Percentiles rank a stretch among this genome's conserved stretches.
These are phyloP conservation scores for Rhinogobio ventralis DNA, from an alignment of 2,797 vertebrate genomes.

Conservation along the genomic window DNA sequence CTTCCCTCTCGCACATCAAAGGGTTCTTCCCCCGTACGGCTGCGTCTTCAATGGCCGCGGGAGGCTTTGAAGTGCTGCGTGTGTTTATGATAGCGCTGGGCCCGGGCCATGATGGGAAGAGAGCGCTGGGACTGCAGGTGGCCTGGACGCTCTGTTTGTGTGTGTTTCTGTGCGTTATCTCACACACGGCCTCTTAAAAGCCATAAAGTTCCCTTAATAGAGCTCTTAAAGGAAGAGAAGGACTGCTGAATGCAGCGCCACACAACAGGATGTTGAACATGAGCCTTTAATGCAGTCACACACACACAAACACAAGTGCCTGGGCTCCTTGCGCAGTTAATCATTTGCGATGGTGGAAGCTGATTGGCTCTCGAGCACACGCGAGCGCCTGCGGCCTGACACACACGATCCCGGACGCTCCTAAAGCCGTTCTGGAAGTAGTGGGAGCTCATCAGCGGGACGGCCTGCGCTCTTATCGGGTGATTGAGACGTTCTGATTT, in stretches of 20 bases:
- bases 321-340: not conserved
- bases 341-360: not conserved
- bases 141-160: constrained; percentile 48
- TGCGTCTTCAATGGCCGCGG: constrained; percentile 57
- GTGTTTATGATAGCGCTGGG: constrained; percentile 71
- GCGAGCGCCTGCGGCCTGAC: constrained; percentile 60
- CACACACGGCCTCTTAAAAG: constrained; percentile 16
- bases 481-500: constrained; percentile 76
- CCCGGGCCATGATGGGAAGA: constrained; percentile 64
- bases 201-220: constrained; percentile 33
- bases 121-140: constrained; percentile 66
- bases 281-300: not conserved
- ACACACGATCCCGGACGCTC: constrained; percentile 70
- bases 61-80: constrained; percentile 63
- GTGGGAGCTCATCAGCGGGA: constrained; percentile 79
- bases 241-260: not conserved
- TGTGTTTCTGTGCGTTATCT: constrained; percentile 55
- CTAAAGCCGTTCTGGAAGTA: constrained; percentile 79
- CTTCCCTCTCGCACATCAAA: constrained; percentile 47
- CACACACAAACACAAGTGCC: not conserved
- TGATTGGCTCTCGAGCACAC: not conserved
- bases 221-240: constrained; percentile 18
- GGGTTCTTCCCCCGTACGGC: constrained; percentile 22
- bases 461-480: constrained; percentile 76
- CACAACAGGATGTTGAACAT: constrained; percentile 33